phyloP scores from a whole-genome alignment of 2,113 vertebrate genomes.

The Pristiophorus japonicus region DNA sequence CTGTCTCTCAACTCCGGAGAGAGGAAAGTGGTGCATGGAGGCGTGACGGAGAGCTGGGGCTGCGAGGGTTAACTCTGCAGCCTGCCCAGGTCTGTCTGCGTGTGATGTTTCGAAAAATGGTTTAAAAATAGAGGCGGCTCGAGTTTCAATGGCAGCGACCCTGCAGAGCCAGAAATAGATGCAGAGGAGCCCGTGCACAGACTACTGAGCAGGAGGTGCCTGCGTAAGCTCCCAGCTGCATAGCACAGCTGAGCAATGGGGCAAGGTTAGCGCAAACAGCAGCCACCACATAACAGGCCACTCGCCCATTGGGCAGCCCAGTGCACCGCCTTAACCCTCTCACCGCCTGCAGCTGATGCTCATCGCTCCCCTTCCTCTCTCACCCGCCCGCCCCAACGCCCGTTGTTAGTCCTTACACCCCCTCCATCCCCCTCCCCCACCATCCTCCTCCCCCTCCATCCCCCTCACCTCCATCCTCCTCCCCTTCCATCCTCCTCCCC shows the following conservation, averaged over 20 bases:
- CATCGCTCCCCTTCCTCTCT: neutral
- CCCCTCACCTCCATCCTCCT: too few species aligned
- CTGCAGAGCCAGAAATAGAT: slow-evolving; percentile 9
- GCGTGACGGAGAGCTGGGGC: neutral
- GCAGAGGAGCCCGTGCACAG: neutral
- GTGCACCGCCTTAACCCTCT: neutral
- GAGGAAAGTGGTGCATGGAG: neutral
- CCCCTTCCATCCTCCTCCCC: too few species aligned
- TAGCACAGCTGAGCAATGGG: neutral
- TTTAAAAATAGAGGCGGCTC: slow-evolving; percentile 30
- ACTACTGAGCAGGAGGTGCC: neutral
- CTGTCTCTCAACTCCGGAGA: neutral
- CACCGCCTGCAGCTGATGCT: neutral
- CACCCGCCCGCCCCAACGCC: too few species aligned
- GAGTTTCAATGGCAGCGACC: neutral
- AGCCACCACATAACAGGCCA: neutral
- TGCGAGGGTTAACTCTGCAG: neutral
- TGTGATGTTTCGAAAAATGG: neutral
- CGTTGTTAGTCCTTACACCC: too few species aligned
- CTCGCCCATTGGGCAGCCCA: neutral
- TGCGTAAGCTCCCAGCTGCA: neutral
- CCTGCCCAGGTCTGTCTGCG: slow-evolving; percentile 5
- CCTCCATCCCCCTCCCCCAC: too few species aligned
- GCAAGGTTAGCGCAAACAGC: neutral
- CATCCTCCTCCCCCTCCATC: too few species aligned